A percentile compares a stretch with the other conserved stretches of the same genome.
phyloP scores from a whole-genome alignment of 2,888 invertebrate species.

The Drosophila quinaria region DNA sequence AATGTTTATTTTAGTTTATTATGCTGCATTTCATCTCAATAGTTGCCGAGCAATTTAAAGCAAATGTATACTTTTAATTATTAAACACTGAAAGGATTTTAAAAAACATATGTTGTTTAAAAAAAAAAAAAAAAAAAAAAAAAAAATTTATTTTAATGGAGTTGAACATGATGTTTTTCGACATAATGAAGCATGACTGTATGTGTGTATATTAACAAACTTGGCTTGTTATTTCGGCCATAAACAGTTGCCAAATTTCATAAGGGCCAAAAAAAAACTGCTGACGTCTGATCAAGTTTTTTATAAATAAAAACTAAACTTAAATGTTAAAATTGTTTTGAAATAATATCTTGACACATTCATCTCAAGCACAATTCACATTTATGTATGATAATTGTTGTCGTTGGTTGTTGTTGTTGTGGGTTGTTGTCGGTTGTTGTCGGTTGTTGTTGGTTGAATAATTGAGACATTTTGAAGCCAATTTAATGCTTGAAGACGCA shows the following conservation, averaged over 20 bases:
- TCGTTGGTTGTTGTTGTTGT: constrained; percentile 1
- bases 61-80: too few species aligned
- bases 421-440: constrained; percentile 21
- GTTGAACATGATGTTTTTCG: background rate
- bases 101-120: too few species aligned
- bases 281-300: constrained; percentile 31
- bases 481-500: constrained; percentile 64
- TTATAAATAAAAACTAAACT: constrained; percentile 9
- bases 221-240: constrained; percentile 13
- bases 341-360: constrained; percentile 26
- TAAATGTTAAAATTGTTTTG: constrained; percentile 24
- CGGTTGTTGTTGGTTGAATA: constrained; percentile 43
- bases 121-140: background rate
- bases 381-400: constrained; percentile 22
- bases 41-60: too few species aligned
- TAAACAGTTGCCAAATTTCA: constrained; percentile 18
- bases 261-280: constrained; percentile 12
- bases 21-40: too few species aligned
- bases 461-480: constrained; percentile 50
- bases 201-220: constrained; percentile 5
- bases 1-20: too few species aligned
- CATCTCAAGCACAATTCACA: constrained; percentile 24
- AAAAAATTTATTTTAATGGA: background rate
- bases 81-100: too few species aligned
- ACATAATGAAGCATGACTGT: background rate